Evolutionary conservation across 2,888 invertebrate species (phyloP).

Genomic region (Leistus spinibarbis): DNA sequence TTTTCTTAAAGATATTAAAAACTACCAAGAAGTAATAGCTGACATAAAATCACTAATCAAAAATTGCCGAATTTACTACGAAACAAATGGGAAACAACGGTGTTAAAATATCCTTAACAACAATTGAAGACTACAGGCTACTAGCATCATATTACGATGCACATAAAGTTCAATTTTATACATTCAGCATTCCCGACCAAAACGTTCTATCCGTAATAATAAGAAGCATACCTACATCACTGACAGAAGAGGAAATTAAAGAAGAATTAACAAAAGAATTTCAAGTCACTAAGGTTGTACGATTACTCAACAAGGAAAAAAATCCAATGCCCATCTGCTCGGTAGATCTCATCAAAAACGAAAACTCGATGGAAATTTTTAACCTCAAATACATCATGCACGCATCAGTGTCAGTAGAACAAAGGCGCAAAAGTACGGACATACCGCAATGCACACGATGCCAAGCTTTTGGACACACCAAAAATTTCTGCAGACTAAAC

Average conservation of each 20-base stretch:
- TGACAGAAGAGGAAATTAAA: no score
- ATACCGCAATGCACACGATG: constrained; percentile 26
- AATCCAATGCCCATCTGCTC: constrained; percentile 15
- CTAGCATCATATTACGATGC: not conserved
- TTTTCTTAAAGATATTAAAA: not conserved
- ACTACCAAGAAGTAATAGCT: constrained; percentile 1
- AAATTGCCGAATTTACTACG: constrained; percentile 11
- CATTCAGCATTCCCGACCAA: no score
- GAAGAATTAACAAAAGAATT: no score
- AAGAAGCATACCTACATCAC: no score
- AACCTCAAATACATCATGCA: constrained; percentile 4
- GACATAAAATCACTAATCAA: not conserved
- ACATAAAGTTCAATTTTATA: not conserved
- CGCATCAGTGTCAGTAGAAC: no score
- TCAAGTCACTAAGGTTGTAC: no score
- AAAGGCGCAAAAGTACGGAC: no score
- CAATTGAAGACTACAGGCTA: constrained; percentile 1
- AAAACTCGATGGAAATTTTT: constrained; percentile 14
- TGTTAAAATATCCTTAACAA: not conserved
- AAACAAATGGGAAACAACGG: not conserved
- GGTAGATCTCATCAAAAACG: constrained; percentile 23
- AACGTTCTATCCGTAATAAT: no score
- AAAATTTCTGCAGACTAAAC: constrained; percentile 31
- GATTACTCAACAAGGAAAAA: constrained; percentile 5
- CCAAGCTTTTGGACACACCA: constrained; percentile 17